phyloP scores from a whole-genome alignment of 2,113 vertebrate species.

The Ellobius talpinus region DNA sequence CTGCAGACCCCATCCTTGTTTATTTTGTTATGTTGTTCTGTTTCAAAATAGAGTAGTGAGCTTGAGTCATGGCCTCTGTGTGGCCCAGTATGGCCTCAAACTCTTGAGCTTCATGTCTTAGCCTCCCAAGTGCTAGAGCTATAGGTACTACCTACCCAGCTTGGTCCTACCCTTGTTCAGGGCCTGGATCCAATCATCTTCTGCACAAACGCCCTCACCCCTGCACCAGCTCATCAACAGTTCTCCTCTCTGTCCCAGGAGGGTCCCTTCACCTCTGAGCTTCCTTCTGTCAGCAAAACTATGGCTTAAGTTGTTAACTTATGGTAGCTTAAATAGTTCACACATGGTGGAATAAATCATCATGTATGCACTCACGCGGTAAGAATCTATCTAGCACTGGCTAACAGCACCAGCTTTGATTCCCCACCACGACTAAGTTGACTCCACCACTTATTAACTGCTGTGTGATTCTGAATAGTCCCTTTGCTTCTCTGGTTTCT shows the following conservation, averaged over 20 bases:
- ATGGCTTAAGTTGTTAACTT: neutral
- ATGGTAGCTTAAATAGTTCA: too few species aligned
- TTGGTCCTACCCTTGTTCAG: neutral
- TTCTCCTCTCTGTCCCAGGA: neutral
- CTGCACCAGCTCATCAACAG: fast-evolving
- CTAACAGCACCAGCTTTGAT: neutral
- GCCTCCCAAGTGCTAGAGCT: neutral
- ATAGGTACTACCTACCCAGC: neutral
- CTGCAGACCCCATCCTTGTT: neutral
- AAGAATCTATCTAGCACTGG: neutral
- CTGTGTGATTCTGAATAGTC: neutral
- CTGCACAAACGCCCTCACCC: neutral
- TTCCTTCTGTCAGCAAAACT: neutral
- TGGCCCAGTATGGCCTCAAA: neutral
- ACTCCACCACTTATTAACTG: neutral
- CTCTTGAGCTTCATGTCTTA: neutral
- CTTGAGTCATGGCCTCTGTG: neutral
- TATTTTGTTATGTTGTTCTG: neutral
- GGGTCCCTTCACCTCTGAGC: neutral
- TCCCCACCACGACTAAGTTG: neutral
- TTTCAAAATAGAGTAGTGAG: neutral
- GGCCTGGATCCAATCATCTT: neutral
- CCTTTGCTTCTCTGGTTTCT: neutral
- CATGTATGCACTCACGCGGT: neutral
- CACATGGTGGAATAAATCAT: too few species aligned